Conservation (phyloP, 2,113 vertebrate genomes). For the cattle (Bos taurus) region ARS-UCD2.0 NC_037335.1:79515501-79516000, state of each 20-base stretch:
- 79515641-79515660: not conserved
- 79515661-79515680: not conserved
- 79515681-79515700: not conserved
- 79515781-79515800: not conserved
- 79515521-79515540: not conserved
- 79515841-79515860: not conserved
- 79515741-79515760: not conserved
- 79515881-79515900: not conserved
- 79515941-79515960: not conserved
- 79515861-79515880: not conserved
- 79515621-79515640: not conserved
- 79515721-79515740: not conserved
- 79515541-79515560: not conserved
- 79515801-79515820: not conserved
- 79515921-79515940: not conserved
- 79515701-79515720: conserved; percentile 10
- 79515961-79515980: not conserved
- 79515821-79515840: not conserved
- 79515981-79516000: not conserved
- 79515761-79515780: conserved; percentile 15
- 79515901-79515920: not conserved
- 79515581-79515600: not conserved
- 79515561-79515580: conserved; percentile 10
- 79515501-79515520: not conserved
- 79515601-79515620: not conserved